phyloP scores from a whole-genome alignment of 2,113 vertebrate species.

The Octodon degus region DNA sequence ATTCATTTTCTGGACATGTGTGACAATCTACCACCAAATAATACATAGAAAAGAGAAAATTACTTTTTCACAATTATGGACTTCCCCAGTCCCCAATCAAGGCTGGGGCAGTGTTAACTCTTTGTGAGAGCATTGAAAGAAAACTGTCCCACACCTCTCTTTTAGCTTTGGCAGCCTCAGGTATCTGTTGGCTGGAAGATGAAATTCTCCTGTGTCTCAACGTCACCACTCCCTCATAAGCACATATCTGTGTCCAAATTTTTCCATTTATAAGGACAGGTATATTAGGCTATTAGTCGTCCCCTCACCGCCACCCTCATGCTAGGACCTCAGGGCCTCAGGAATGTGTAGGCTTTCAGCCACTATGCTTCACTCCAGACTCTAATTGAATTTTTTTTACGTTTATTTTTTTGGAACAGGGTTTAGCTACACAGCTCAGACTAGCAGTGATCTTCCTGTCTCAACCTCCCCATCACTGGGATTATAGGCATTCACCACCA shows the following conservation, averaged over 20 bases:
- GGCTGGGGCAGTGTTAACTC: neutral
- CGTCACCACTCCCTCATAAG: neutral
- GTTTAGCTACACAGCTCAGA: too few relatives aligned
- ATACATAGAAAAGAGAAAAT: neutral
- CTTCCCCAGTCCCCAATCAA: neutral
- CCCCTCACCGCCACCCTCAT: neutral
- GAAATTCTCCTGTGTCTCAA: neutral
- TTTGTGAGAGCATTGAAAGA: neutral
- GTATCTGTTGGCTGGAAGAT: neutral
- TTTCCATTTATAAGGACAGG: neutral
- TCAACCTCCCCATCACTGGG: too few relatives aligned
- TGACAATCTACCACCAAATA: neutral
- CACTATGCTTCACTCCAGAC: neutral
- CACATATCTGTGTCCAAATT: neutral
- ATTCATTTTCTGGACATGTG: neutral
- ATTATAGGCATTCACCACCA: too few relatives aligned
- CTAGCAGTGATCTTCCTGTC: too few relatives aligned
- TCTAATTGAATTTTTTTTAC: neutral
- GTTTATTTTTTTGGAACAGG: too few relatives aligned
- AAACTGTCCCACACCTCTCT: neutral
- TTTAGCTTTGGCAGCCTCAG: neutral
- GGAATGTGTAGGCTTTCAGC: neutral
- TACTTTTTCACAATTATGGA: neutral
- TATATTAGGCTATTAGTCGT: neutral
- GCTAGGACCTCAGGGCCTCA: neutral